Conservation (phyloP, 2,113 vertebrate genomes). For the Cynoglossus semilaevis region DNA sequence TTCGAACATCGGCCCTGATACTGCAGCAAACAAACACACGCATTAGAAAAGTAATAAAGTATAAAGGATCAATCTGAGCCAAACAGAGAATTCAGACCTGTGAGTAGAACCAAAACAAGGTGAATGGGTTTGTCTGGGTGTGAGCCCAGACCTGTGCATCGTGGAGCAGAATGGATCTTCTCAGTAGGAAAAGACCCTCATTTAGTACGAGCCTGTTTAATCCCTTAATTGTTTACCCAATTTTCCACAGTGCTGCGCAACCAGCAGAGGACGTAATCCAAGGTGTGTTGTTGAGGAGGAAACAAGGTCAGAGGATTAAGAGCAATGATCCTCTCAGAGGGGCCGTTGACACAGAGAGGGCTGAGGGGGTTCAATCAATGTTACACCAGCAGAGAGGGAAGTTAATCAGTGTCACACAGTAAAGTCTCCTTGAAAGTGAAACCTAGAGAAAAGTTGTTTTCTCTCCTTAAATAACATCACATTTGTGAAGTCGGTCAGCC, state of each 20-base stretch:
- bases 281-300: conserved; percentile 72
- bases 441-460: conserved; percentile 33
- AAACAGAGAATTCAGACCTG: conserved; percentile 38
- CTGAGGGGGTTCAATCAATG: conserved; percentile 60
- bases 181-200: conserved; percentile 52
- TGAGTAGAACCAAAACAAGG: conserved; percentile 58
- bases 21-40: too few relatives aligned
- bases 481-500: conserved; percentile 15
- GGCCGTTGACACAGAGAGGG: too few relatives aligned
- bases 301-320: conserved; percentile 72
- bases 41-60: conserved; percentile 5
- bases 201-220: conserved; percentile 65
- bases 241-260: conserved; percentile 60
- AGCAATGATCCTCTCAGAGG: conserved; percentile 73
- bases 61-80: conserved; percentile 40
- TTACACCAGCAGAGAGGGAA: conserved; percentile 62
- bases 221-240: conserved; percentile 74
- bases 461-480: conserved; percentile 21
- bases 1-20: too few relatives aligned
- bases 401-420: conserved; percentile 67
- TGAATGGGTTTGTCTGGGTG: conserved; percentile 44
- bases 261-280: conserved; percentile 58
- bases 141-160: conserved; percentile 57
- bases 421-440: conserved; percentile 56
- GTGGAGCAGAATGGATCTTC: conserved; percentile 51